Evolutionary conservation across 2,113 vertebrate genomes (phyloP), one percentile per base, ranked within the genome.

Genomic region (Dicerorhinus sumatrensis): DNA sequence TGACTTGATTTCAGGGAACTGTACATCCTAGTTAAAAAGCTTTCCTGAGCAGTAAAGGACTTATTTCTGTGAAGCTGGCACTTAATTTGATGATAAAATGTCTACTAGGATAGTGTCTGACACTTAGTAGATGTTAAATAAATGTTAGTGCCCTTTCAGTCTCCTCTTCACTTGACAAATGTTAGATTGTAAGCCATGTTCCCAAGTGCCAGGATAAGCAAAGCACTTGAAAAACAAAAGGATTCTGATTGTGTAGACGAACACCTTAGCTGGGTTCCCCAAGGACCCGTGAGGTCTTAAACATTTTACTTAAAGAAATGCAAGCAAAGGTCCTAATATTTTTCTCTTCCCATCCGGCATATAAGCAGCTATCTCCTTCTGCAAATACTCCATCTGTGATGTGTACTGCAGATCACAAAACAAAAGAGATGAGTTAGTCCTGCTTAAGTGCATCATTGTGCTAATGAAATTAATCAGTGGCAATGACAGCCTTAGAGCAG

Each of bases 381-480:
- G 33, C 48, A 94, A 72, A 83, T 79, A 87, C 48, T 95, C 73
- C 25, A 9, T 82, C 67, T 62, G 31, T 56, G 60, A 23, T 36
- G n/a, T 33, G 83, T 48, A 88, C 65, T 96, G 60, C 60, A 85
- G 87, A 84, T 91, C 87, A 70, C 88, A 96, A 96, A 97, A 82
- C 58, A 94, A 96, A 96, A 92, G 81, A 86, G 75, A 89, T 54
- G 70, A 84, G 75, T 91, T 93, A 97, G 91, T 95, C 89, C 95
- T 96, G 70, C 81, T 95, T 92, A 97, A 97, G 80, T 92, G 95
- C 76, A 58, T 95, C 65, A 67, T 77, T 97, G 87, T 96, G 80
- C 92, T 98, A 97, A 97, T 97, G 85, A 98, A 98, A 96, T 97
- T 97, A 97, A 97, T 97, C 96, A 96, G 86, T 96, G 11, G 16